Conservation (phyloP, 2,797 vertebrate species). For the Muscicapa striata region DNA sequence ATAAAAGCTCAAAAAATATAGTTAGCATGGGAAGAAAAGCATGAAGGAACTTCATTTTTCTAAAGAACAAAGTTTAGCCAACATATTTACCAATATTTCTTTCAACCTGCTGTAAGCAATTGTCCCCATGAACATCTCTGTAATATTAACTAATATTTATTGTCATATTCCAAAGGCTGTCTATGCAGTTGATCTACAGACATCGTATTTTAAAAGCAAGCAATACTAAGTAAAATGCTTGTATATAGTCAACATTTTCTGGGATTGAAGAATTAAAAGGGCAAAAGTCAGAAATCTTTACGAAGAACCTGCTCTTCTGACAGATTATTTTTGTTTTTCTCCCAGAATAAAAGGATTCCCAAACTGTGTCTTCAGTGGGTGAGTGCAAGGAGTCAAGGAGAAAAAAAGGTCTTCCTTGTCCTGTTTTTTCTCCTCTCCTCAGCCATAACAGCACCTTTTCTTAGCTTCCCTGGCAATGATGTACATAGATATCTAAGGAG, state of each 20-base stretch:
- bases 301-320: not conserved
- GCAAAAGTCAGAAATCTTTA: not conserved
- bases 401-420: not conserved
- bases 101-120: not conserved
- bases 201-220: not conserved
- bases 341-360: not conserved
- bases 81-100: not conserved
- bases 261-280: not conserved
- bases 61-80: not conserved
- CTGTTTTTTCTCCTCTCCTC: too few relatives aligned
- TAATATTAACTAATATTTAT: not conserved
- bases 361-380: not conserved
- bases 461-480: not conserved
- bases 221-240: not conserved
- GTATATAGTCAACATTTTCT: not conserved
- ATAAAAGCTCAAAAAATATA: not conserved
- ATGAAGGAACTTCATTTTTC: not conserved
- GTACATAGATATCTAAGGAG: not conserved
- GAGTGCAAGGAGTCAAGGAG: not conserved
- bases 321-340: not conserved
- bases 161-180: not conserved
- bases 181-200: not conserved
- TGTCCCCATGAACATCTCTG: fast-evolving
- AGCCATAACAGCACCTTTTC: not conserved
- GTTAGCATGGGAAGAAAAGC: not conserved